Evolutionary conservation across 2,797 vertebrate species (phyloP).

Genomic region (Lutjanus argentimaculatus): DNA sequence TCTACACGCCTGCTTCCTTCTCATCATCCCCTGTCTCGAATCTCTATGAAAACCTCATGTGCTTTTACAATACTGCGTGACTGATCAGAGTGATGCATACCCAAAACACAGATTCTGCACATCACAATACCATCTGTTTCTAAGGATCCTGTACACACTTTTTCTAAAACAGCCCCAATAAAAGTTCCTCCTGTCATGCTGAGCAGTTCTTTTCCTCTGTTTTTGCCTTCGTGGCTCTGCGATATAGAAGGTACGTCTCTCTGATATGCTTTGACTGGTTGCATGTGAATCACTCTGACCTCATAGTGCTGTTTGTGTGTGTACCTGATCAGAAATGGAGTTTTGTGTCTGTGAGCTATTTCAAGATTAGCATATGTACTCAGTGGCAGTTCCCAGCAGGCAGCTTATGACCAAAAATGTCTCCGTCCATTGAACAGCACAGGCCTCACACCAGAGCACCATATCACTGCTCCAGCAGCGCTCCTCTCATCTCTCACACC

Average conservation of each 20-base stretch:
- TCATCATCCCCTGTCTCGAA: conserved; percentile 18
- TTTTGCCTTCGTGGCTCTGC: conserved; percentile 20
- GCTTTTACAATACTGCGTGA: conserved; percentile 45
- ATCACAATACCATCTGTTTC: conserved; percentile 70
- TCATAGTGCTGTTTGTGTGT: conserved; percentile 15
- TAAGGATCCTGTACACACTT: conserved; percentile 11
- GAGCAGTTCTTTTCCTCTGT: conserved; percentile 12
- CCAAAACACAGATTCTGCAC: conserved; percentile 59
- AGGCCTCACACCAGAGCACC: conserved; percentile 41
- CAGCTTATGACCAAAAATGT: conserved; percentile 55
- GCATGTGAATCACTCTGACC: conserved; percentile 36
- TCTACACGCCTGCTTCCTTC: conserved; percentile 16
- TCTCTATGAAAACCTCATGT: conserved; percentile 55
- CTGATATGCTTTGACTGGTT: conserved; percentile 53
- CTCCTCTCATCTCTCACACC: conserved; percentile 52
- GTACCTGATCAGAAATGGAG: conserved; percentile 28
- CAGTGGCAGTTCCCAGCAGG: conserved; percentile 30
- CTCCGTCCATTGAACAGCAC: conserved; percentile 46
- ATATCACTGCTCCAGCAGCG: conserved; percentile 53
- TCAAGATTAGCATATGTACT: conserved; percentile 63
- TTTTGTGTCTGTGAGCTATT: conserved; percentile 33
- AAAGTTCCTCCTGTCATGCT: conserved; percentile 17
- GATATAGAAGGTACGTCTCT: conserved; percentile 1
- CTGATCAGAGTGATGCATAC: conserved; percentile 53
- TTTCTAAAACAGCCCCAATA: conserved; percentile 18